These are phyloP conservation scores for Cosmopolites sordidus DNA, from an alignment of 2,888 invertebrate genomes.

Conservation along the genomic window DNA sequence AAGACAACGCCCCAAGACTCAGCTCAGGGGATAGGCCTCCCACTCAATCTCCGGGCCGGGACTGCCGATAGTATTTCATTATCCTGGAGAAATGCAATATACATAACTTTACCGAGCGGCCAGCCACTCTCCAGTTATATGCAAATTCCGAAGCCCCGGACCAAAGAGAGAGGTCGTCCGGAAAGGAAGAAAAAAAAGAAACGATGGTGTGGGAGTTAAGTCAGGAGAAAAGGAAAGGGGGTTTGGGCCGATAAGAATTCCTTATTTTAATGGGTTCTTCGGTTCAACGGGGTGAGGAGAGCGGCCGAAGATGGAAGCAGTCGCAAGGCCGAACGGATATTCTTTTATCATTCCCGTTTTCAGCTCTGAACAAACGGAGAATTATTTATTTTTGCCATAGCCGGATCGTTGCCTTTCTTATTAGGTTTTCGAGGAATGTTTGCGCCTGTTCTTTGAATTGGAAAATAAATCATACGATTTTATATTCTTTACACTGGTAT, in stretches of 20 bases:
- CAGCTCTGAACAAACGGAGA: constrained; percentile 23
- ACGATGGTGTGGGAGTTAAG: not conserved
- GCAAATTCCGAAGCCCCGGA: constrained; percentile 41
- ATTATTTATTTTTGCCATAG: constrained; percentile 27
- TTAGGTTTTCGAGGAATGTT: not conserved
- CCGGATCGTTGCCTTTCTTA: constrained; percentile 8
- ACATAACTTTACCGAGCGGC: constrained; percentile 17
- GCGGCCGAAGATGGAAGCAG: constrained; percentile 20
- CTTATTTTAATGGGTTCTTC: constrained; percentile 27
- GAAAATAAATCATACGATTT: no score
- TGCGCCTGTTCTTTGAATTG: no score
- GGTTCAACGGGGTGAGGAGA: not conserved
- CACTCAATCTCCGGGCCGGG: constrained; percentile 23
- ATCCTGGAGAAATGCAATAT: constrained; percentile 33
- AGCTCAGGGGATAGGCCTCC: no score
- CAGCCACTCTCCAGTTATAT: constrained; percentile 42
- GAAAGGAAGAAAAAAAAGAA: constrained; percentile 20
- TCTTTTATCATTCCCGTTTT: constrained; percentile 25
- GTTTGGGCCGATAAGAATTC: constrained; percentile 18
- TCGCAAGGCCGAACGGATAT: constrained; percentile 27
- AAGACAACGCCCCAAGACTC: no score
- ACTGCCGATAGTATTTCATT: constrained; percentile 40
- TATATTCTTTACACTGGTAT: no score
- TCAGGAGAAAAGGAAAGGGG: not conserved
- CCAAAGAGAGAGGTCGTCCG: constrained; percentile 23